Percentiles rank a stretch among this genome's conserved stretches.
Conservation (phyloP, 35 echinoderm and acorn worm genomes). For the Stichopus chloronotus region DNA sequence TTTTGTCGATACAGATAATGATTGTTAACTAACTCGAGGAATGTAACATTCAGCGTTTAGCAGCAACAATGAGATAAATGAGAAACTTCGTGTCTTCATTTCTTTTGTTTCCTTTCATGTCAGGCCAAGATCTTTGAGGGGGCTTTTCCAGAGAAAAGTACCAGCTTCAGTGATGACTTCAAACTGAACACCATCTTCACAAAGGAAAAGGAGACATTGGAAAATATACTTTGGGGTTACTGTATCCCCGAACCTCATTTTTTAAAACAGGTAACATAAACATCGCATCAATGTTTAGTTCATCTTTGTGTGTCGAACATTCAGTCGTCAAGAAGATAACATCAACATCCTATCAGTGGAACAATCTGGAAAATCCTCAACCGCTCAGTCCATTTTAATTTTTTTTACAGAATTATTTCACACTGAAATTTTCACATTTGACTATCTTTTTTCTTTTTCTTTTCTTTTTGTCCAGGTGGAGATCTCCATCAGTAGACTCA, state of each 20-base stretch:
- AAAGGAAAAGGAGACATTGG: constrained; percentile 71
- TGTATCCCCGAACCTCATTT: constrained; percentile 67
- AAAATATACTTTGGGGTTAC: constrained; percentile 96
- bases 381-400: no score
- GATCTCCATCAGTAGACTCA: constrained; percentile 66
- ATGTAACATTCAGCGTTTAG: no score
- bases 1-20: no score
- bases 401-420: no score
- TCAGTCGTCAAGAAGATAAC: neutral
- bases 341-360: neutral
- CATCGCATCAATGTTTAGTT: no score
- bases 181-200: constrained; percentile 85
- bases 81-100: neutral
- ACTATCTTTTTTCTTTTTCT: neutral
- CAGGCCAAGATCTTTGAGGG: constrained; percentile 83
- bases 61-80: no score
- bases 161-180: constrained; percentile 23
- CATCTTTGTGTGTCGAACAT: no score
- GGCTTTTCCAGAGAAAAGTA: constrained; percentile 66
- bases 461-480: constrained; percentile 57
- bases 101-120: constrained; percentile 17
- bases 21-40: no score
- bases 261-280: neutral
- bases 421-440: neutral
- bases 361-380: no score